Conservation (phyloP, 2,888 invertebrate species). For the Meiosimyza decipiens region DNA sequence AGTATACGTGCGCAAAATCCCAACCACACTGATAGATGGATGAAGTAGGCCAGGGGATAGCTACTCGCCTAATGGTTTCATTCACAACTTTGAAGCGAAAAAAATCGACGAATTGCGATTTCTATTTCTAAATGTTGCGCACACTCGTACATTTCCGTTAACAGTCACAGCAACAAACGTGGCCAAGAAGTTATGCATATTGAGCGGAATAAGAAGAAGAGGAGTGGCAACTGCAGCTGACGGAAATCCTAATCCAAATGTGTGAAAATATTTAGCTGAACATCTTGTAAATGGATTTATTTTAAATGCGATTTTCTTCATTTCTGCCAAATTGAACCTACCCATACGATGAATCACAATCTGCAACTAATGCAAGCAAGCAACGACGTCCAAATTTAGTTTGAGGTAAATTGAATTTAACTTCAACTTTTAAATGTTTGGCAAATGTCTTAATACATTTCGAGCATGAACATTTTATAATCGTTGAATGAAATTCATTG, state of each 20-base stretch:
- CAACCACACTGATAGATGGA: not conserved
- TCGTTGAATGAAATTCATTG: constrained; percentile 13
- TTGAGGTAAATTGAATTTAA: not conserved
- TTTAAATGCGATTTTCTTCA: not conserved
- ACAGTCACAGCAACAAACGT: constrained; percentile 22
- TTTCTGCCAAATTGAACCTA: too few relatives aligned
- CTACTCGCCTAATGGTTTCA: constrained; percentile 31
- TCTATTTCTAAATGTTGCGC: constrained; percentile 44
- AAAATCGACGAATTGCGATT: constrained; percentile 38
- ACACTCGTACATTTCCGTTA: constrained; percentile 40
- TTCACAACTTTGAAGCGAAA: constrained; percentile 34
- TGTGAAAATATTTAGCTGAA: constrained; percentile 18
- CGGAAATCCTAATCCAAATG: constrained; percentile 40
- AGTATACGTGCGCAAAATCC: not conserved
- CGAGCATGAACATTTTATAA: not conserved
- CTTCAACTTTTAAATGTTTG: not conserved
- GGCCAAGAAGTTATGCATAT: constrained; percentile 12
- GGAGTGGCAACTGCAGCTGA: not conserved
- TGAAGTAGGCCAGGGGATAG: not conserved
- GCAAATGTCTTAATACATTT: too few relatives aligned
- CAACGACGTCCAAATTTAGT: not conserved
- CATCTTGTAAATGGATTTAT: constrained; percentile 25
- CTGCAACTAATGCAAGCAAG: not conserved
- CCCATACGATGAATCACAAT: not conserved
- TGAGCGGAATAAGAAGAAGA: not conserved